Percentiles rank a stretch among this genome's conserved stretches.
These are phyloP conservation scores for Drosophila koepferae DNA, from an alignment of 2,888 invertebrate species.

Conservation along the genomic window DNA sequence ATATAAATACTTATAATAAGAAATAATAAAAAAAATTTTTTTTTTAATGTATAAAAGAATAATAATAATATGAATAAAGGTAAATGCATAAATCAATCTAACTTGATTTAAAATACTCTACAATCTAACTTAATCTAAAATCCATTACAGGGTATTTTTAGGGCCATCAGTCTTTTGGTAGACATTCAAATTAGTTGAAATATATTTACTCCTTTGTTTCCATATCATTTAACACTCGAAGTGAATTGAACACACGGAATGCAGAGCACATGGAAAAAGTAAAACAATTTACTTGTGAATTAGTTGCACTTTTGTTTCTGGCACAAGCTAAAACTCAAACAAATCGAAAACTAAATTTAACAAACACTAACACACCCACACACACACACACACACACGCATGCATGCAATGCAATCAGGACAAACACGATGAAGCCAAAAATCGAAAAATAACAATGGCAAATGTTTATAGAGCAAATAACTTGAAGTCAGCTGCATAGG, in stretches of 20 bases:
- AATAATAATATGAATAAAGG: neutral
- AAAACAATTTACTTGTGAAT: conserved; percentile 31
- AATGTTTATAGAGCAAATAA: conserved; percentile 24
- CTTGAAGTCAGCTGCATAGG: conserved; percentile 1
- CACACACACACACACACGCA: neutral
- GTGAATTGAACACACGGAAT: neutral
- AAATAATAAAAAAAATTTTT: no score
- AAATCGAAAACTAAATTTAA: conserved; percentile 47
- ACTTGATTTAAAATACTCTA: neutral
- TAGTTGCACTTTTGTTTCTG: conserved; percentile 36
- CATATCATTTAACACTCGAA: conserved; percentile 7
- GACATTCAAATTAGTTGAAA: neutral
- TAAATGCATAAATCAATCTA: neutral
- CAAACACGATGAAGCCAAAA: conserved; percentile 45
- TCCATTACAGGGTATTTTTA: neutral
- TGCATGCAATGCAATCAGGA: conserved; percentile 49
- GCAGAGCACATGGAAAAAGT: conserved; percentile 4
- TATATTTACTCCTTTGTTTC: neutral
- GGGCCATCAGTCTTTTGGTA: neutral
- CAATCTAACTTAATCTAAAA: neutral
- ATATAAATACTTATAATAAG: no score
- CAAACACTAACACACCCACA: conserved; percentile 9
- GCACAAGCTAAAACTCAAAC: conserved; percentile 36
- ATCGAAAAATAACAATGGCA: conserved; percentile 39
- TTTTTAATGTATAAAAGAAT: no score